Conservation (phyloP, 2,888 invertebrate genomes). For the Coenonympha glycerion region DNA sequence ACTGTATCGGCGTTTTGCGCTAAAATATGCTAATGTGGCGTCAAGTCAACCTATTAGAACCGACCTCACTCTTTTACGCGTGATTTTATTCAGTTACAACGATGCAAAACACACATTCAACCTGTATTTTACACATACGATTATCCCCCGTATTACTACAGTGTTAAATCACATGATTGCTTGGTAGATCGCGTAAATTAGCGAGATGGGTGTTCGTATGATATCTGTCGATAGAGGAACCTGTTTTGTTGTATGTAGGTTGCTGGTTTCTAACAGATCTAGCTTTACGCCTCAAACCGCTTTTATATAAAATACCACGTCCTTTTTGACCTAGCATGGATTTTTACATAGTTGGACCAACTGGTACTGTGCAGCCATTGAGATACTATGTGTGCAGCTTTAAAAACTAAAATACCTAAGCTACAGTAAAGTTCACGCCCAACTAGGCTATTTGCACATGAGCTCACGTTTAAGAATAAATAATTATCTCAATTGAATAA, state of each 20-base stretch:
- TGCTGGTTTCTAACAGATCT: constrained; percentile 23
- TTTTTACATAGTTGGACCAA: background rate
- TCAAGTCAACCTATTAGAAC: too few species aligned
- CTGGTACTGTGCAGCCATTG: too few species aligned
- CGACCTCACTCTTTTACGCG: constrained; percentile 14
- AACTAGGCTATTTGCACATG: too few species aligned
- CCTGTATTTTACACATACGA: constrained; percentile 10
- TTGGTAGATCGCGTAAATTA: constrained; percentile 7
- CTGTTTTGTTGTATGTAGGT: constrained; percentile 32
- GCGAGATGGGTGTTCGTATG: constrained; percentile 15
- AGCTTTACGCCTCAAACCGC: constrained; percentile 19
- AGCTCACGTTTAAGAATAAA: too few species aligned
- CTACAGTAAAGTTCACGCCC: too few species aligned
- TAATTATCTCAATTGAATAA: too few species aligned
- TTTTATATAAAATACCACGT: constrained; percentile 8
- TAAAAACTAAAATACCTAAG: too few species aligned
- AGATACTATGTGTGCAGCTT: too few species aligned
- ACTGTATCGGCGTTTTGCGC: too few species aligned
- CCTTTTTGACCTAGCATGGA: background rate
- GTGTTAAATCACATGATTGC: constrained; percentile 17
- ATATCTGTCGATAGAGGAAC: constrained; percentile 23
- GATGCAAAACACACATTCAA: background rate
- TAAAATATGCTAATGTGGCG: too few species aligned
- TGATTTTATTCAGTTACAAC: constrained; percentile 4
- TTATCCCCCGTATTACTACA: constrained; percentile 9